Percentiles rank a stretch among this genome's conserved stretches.
Conservation (phyloP, 2,888 invertebrate genomes). For the Branchinecta sandiegonensis region DNA sequence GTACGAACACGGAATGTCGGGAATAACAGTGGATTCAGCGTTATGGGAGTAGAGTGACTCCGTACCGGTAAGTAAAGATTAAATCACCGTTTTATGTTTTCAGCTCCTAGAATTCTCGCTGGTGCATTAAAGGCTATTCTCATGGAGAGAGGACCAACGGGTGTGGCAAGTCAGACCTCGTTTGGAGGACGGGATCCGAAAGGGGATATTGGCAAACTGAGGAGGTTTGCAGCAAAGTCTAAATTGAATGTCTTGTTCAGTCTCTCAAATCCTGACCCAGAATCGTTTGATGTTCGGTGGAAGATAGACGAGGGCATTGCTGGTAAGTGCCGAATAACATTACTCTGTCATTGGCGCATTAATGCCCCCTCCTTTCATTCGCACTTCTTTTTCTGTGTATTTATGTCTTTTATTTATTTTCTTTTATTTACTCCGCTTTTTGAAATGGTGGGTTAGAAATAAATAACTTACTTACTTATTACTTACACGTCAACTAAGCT, state of each 20-base stretch:
- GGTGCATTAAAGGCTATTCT: not conserved
- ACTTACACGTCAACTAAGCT: no score
- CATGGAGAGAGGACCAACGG: constrained; percentile 7
- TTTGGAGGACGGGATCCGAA: not conserved
- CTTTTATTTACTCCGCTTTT: no score
- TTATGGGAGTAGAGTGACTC: no score
- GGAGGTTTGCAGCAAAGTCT: not conserved
- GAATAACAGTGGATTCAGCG: no score
- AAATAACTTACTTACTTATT: no score
- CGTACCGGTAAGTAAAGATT: no score
- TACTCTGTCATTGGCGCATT: no score
- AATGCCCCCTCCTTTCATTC: no score
- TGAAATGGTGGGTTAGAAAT: no score
- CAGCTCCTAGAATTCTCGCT: not conserved
- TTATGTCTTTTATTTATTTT: no score
- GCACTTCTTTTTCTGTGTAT: no score
- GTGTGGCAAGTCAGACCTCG: not conserved
- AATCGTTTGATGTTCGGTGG: not conserved
- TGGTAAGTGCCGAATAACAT: not conserved
- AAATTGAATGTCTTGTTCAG: not conserved
- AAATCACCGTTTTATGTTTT: not conserved
- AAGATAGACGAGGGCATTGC: not conserved
- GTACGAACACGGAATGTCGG: no score
- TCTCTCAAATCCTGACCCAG: constrained; percentile 14
- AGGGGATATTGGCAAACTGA: not conserved